Conservation (phyloP, 2,888 invertebrate genomes). For the Ommatoiulus sabulosus region DNA sequence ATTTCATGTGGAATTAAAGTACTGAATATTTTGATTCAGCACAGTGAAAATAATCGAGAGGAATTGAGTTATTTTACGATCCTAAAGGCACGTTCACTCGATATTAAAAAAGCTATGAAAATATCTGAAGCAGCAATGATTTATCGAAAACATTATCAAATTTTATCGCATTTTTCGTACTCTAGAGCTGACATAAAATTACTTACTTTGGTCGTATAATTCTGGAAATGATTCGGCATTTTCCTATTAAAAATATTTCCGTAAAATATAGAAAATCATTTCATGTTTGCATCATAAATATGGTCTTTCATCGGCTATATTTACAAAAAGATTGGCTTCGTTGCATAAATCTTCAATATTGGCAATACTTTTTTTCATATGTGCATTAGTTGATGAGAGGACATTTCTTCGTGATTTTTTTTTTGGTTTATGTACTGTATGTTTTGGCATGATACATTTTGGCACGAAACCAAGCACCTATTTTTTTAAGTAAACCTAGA, state of each 20-base stretch:
- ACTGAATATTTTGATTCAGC: too few relatives aligned
- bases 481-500: too few relatives aligned
- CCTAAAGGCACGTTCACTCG: neutral
- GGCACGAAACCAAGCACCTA: too few relatives aligned
- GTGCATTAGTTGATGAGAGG: neutral
- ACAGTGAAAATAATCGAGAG: too few relatives aligned
- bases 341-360: neutral
- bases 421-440: too few relatives aligned
- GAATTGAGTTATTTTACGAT: neutral
- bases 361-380: neutral
- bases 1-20: too few relatives aligned
- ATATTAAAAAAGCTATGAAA: neutral
- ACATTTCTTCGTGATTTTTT: too few relatives aligned
- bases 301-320: neutral
- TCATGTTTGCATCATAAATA: neutral
- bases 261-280: neutral
- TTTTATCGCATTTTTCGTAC: neutral
- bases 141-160: constrained; percentile 25
- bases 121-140: neutral
- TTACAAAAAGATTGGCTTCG: neutral
- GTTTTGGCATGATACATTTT: too few relatives aligned
- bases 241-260: neutral
- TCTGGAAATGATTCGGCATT: neutral
- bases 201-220: neutral
- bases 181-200: neutral